Evolutionary conservation across 1,140 invertebrate species (phyloP).

Genomic region (Stegodyphus dumicola): DNA sequence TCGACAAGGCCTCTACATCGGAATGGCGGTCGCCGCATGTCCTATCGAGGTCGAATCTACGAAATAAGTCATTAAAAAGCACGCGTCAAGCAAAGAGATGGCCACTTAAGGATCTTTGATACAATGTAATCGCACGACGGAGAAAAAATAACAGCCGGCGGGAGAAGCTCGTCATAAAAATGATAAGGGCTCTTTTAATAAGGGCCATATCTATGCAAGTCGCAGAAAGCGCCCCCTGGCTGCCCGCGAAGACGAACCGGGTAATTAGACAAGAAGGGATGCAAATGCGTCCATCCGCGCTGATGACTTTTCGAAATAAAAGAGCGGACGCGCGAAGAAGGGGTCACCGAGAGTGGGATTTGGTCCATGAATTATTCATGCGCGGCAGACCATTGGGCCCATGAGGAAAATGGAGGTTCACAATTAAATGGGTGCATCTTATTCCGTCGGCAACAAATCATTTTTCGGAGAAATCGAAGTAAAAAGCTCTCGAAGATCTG

Average conservation of each 20-base stretch:
- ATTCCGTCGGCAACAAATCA: too few species aligned
- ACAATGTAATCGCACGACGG: neutral
- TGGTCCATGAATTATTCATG: too few species aligned
- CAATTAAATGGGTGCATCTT: too few species aligned
- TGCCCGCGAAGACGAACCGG: neutral
- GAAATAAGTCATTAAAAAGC: neutral
- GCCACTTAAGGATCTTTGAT: neutral
- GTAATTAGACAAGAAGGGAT: neutral
- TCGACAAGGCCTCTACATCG: too few species aligned
- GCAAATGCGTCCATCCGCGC: neutral
- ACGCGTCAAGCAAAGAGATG: constrained; percentile 6
- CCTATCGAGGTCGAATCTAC: too few species aligned
- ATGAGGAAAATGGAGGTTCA: too few species aligned
- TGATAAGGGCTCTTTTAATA: neutral
- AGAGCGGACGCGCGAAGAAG: too few species aligned
- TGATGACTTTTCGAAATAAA: too few species aligned
- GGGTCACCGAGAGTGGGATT: too few species aligned
- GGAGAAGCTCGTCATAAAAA: neutral
- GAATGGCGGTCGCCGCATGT: neutral
- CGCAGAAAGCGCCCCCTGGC: neutral
- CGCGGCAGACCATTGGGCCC: too few species aligned
- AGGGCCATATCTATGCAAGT: neutral
- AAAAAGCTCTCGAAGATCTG: too few species aligned
- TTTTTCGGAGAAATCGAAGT: too few species aligned
- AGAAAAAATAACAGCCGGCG: neutral